Conservation (phyloP, 2,797 vertebrate species). For the Melanotaenia maccullochi region DNA sequence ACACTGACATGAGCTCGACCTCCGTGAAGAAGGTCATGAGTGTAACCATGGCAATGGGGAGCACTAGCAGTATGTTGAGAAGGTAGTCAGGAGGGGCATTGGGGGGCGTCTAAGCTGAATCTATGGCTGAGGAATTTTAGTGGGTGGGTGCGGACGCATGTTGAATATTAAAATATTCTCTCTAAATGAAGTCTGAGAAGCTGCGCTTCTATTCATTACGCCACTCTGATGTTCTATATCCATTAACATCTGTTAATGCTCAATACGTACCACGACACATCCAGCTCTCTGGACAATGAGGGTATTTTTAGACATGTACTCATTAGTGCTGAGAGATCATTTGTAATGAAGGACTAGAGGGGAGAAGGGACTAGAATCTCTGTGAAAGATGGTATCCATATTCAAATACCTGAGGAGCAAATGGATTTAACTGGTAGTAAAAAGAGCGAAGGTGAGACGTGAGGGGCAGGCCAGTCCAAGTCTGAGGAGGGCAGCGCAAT, state of each 20-base stretch:
- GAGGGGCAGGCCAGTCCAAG: conserved; percentile 62
- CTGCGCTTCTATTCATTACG: conserved; percentile 66
- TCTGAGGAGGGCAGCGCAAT: conserved; percentile 56
- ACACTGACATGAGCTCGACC: conserved; percentile 70
- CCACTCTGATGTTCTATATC: conserved; percentile 71
- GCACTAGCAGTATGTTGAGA: conserved; percentile 73
- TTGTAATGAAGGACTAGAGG: conserved; percentile 75
- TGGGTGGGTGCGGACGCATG: conserved; percentile 53
- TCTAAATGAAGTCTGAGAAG: conserved; percentile 60
- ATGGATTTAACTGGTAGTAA: conserved; percentile 50
- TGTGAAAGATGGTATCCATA: conserved; percentile 70
- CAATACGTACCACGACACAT: conserved; percentile 73
- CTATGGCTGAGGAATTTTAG: conserved; percentile 64
- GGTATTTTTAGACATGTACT: conserved; percentile 84
- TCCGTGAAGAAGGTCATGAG: conserved; percentile 69
- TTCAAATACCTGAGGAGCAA: conserved; percentile 69
- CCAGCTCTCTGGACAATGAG: conserved; percentile 71
- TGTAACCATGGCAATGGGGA: conserved; percentile 73
- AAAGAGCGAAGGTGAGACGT: conserved; percentile 55
- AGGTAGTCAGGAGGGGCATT: conserved; percentile 43
- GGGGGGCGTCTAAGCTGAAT: conserved; percentile 46
- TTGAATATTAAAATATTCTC: conserved; percentile 71
- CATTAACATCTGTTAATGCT: conserved; percentile 83
- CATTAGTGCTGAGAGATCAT: conserved; percentile 83
- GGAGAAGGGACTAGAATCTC: conserved; percentile 66